A percentile compares a stretch with the other conserved stretches of the same genome.
Evolutionary conservation across 2,888 invertebrate species (phyloP).

Genomic region (Carterocephalus palaemon): DNA sequence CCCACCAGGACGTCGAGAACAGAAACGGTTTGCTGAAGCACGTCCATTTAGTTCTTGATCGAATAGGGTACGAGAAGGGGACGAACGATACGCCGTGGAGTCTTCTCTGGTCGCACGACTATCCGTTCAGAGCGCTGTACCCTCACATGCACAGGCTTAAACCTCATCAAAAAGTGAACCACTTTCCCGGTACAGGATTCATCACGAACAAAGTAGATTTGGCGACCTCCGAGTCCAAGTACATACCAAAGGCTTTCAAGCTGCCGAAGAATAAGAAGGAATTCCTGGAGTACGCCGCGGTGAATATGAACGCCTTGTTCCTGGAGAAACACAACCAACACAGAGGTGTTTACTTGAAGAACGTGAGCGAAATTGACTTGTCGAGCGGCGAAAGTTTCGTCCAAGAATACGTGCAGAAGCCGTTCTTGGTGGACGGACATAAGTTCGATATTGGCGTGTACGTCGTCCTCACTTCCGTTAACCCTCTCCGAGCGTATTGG

Average conservation of each 20-base stretch:
- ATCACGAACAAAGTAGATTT: slow-evolving; percentile 94
- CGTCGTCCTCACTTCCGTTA: slow-evolving; percentile 92
- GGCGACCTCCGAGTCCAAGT: slow-evolving; percentile 86
- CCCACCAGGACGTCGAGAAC: slow-evolving; percentile 73
- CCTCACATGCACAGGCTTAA: slow-evolving; percentile 78
- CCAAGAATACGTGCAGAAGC: slow-evolving; percentile 93
- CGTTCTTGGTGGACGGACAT: slow-evolving; percentile 93
- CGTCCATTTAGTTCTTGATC: slow-evolving; percentile 86
- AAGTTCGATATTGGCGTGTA: slow-evolving; percentile 99
- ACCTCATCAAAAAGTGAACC: slow-evolving; percentile 90
- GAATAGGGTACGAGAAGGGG: slow-evolving; percentile 84
- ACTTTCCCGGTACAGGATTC: slow-evolving; percentile 95
- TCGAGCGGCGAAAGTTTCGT: slow-evolving; percentile 87
- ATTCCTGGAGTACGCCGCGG: slow-evolving; percentile 82
- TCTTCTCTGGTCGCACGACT: slow-evolving; percentile 96
- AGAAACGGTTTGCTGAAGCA: slow-evolving; percentile 85
- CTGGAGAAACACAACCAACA: slow-evolving; percentile 96
- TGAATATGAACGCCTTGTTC: slow-evolving; percentile 86
- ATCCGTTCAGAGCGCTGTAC: slow-evolving; percentile 85
- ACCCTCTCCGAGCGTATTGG: slow-evolving; percentile 93
- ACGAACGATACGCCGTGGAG: slow-evolving; percentile 84
- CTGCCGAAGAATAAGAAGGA: slow-evolving; percentile 86
- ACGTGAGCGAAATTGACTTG: slow-evolving; percentile 84
- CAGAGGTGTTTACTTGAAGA: slow-evolving; percentile 88
- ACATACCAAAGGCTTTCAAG: slow-evolving; percentile 92